Evolutionary conservation across 2,888 invertebrate species (phyloP), one percentile per base, ranked within the genome.

Genomic region (Stegophylla sp.): DNA sequence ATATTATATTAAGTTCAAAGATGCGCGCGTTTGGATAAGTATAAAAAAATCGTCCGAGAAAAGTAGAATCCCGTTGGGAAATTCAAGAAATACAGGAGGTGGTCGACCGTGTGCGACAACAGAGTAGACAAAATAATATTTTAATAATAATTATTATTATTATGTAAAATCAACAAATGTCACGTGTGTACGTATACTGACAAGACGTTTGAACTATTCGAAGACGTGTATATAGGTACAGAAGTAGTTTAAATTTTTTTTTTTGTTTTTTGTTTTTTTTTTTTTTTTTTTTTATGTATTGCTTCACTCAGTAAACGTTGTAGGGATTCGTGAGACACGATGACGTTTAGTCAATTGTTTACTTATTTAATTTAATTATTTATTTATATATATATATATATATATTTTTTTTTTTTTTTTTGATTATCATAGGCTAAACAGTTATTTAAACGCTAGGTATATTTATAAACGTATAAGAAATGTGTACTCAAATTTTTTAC

Each of bases 341-440:
- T 69, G 69, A n/a, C 12, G 12, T 48, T 28, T 53, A 23, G 20
- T 56, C 23, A 23, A 26, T 20, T 0, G 7, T 34, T 51, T 56
- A 20, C 34, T 34, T 34, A 5, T 3, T 34, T 34, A 3, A 34
- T 34, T 34, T 34, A 3, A 34, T 34, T 34, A 34, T 34, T n/a
- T n/a, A n/a, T n/a, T n/a, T n/a, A n/a, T n/a, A n/a, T n/a, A n/a
- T n/a, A n/a, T n/a, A n/a, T n/a, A n/a, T 34, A 5, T 34, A 7
- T 34, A 5, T 34, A 5, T 48, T 64, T 20, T 64, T 23, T 34
- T 34, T 64, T 64, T 13, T 5, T 4, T n/a, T 72, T 72, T 72
- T 72, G 72, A 72, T 72, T 72, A 72, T 72, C 72, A 72, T 43
- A 72, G 56, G 41, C 72, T 72, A 72, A 34, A 56, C 72, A 15